These are phyloP conservation scores for Pangasius macronema DNA, from an alignment of 2,797 vertebrate genomes.

Conservation along the genomic window DNA sequence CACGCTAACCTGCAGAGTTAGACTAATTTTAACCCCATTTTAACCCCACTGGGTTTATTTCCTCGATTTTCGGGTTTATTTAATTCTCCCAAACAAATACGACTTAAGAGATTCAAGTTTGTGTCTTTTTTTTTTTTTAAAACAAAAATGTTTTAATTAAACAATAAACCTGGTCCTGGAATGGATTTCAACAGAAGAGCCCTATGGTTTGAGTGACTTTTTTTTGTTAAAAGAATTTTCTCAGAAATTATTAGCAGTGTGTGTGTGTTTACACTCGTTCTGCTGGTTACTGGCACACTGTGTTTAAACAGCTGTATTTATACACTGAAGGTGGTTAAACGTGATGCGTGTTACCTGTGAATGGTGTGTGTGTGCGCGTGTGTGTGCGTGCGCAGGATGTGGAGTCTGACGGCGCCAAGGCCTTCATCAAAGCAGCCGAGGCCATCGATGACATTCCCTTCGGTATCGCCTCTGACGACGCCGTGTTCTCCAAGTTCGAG, in stretches of 20 bases:
- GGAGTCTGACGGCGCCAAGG: slow-evolving; percentile 80
- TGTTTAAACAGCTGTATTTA: slow-evolving; percentile 19
- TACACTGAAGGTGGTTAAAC: background rate
- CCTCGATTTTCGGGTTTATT: background rate
- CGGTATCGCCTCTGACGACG: slow-evolving; percentile 79
- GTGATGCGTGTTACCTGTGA: slow-evolving; percentile 7
- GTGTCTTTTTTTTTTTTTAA: background rate
- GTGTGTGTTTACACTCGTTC: background rate
- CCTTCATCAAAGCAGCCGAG: slow-evolving; percentile 86
- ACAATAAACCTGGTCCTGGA: background rate
- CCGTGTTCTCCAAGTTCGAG: slow-evolving; percentile 85
- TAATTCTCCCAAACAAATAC: background rate
- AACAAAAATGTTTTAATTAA: background rate
- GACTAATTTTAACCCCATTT: background rate
- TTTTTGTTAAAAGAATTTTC: too few relatives aligned
- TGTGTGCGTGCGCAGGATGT: slow-evolving; percentile 74
- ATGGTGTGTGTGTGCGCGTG: slow-evolving; percentile 2
- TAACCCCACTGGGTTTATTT: background rate
- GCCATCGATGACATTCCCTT: slow-evolving; percentile 91
- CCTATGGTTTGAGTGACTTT: too few relatives aligned
- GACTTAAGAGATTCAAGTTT: background rate
- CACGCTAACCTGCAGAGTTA: background rate
- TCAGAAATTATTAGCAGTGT: background rate
- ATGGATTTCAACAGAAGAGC: too few relatives aligned
- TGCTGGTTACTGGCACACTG: background rate